Conservation (phyloP, 2,113 vertebrate genomes). For the Rattus rattus region DNA sequence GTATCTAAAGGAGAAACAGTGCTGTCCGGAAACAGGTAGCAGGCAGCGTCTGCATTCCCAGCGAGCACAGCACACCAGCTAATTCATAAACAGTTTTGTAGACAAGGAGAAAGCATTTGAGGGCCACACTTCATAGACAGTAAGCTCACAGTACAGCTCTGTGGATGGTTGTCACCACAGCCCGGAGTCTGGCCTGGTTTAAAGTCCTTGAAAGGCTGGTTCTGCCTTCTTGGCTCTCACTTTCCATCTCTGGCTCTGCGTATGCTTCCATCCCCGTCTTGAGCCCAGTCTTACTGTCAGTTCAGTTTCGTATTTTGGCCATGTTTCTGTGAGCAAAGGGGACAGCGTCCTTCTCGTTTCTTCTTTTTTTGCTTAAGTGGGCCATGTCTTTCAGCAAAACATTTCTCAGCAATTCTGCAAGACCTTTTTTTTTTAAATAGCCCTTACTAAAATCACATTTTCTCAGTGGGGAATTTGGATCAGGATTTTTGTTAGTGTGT, state of each 20-base stretch:
- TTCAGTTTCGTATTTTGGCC: neutral
- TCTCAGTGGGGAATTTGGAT: neutral
- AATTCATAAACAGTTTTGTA: neutral
- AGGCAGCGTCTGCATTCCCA: neutral
- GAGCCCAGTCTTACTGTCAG: neutral
- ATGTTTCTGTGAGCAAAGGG: constrained; percentile 23
- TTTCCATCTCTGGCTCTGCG: neutral
- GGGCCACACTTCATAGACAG: neutral
- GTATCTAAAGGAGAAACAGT: neutral
- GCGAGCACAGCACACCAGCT: neutral
- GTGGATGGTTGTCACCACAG: neutral
- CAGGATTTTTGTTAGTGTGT: neutral
- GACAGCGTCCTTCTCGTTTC: neutral
- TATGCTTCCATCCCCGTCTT: neutral
- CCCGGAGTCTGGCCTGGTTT: neutral
- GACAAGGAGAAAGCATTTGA: neutral
- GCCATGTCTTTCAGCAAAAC: neutral
- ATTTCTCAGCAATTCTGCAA: neutral
- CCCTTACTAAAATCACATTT: neutral
- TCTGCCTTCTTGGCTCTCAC: neutral
- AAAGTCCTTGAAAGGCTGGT: neutral
- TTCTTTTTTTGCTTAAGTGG: neutral
- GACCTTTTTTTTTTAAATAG: too few species aligned
- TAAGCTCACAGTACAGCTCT: neutral
- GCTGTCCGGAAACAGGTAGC: neutral